Percentiles rank a stretch among this genome's conserved stretches.
Conservation (phyloP, 2,797 vertebrate species). For the Sciaenops ocellatus region DNA sequence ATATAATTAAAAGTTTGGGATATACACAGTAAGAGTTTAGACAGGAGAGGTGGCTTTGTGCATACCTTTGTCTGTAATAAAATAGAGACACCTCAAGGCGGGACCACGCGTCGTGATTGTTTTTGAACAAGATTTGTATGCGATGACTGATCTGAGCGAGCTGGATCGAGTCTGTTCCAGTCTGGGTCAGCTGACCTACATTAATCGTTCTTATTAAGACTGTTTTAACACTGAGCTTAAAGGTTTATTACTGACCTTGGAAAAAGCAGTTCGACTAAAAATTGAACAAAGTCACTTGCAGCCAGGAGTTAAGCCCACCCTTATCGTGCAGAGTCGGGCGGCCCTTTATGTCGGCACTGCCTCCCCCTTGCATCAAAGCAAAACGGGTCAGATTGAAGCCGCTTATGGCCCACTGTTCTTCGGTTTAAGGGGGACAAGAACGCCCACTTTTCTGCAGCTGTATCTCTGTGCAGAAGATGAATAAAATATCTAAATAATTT, state of each 20-base stretch:
- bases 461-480: too few species aligned
- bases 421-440: too few species aligned
- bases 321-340: too few species aligned
- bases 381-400: too few species aligned
- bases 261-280: background rate
- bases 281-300: background rate
- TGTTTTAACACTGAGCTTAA: background rate
- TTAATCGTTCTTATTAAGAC: conserved; percentile 13
- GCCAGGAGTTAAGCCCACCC: too few species aligned
- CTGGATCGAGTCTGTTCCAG: conserved; percentile 9
- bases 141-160: background rate
- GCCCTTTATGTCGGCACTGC: too few species aligned
- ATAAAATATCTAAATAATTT: too few species aligned
- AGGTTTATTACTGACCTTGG: conserved; percentile 19
- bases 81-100: conserved; percentile 10
- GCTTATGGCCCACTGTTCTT: too few species aligned
- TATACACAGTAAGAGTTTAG: conserved; percentile 56
- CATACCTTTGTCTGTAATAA: conserved; percentile 22
- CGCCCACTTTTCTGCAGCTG: too few species aligned
- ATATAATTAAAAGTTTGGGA: conserved; percentile 79
- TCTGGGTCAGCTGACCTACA: background rate
- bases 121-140: background rate
- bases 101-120: too few species aligned
- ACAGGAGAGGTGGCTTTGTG: conserved; percentile 42
- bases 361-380: too few species aligned